Percentiles rank a stretch among this genome's conserved stretches.
Conservation (phyloP, 1,140 invertebrate genomes). For the Cydia strobilella region DNA sequence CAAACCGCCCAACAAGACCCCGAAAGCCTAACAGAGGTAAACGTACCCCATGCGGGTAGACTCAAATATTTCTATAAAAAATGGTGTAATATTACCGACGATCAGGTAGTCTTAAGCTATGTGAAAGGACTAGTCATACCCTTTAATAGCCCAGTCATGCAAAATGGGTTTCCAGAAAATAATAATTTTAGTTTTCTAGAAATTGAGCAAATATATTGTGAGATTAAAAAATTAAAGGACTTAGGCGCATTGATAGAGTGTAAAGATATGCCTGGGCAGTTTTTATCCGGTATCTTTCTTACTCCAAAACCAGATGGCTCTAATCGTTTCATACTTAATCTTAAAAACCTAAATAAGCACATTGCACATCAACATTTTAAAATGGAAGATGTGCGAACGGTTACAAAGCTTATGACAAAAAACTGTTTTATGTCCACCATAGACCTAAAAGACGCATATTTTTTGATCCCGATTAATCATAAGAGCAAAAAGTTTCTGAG, state of each 20-base stretch:
- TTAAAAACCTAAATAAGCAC: conserved; percentile 11
- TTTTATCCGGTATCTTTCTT: not conserved
- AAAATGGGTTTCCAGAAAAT: conserved; percentile 3
- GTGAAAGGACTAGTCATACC: conserved; percentile 5
- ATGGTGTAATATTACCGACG: conserved; percentile 11
- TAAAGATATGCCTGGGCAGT: not conserved
- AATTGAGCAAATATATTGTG: not conserved
- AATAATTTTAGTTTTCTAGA: not conserved
- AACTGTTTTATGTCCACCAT: conserved; percentile 6
- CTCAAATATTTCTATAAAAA: conserved; percentile 2
- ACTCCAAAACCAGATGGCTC: not conserved
- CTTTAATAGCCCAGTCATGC: not conserved
- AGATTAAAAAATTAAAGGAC: not conserved
- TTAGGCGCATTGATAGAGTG: not conserved
- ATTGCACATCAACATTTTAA: conserved; percentile 25
- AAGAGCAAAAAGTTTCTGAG: not conserved
- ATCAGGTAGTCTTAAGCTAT: not conserved
- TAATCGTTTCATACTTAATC: not conserved
- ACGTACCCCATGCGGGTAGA: conserved; percentile 12
- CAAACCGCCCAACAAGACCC: not conserved
- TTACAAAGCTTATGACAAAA: not conserved
- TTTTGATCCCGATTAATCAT: not conserved
- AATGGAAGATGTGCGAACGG: conserved; percentile 22
- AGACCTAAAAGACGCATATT: conserved; percentile 25
- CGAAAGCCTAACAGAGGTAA: not conserved